Base-by-base conservation (phyloP, 2,888 invertebrate genomes). In the Fragum sueziense region DNA sequence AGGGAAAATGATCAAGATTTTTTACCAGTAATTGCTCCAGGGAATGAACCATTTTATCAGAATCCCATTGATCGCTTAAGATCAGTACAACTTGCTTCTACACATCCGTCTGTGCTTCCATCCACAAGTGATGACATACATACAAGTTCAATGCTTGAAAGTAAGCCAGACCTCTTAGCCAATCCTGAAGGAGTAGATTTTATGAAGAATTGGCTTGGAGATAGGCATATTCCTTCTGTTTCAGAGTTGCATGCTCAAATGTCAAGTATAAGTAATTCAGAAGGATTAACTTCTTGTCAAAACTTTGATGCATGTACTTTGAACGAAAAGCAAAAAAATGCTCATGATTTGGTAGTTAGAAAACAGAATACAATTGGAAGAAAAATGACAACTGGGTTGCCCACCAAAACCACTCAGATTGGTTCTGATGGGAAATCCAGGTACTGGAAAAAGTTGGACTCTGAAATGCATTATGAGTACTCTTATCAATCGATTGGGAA, bases 101-200 rank as follows among this genome's bases (percentile, higher is more conserved):
- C 7, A 37, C 37, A 9, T 9, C 37, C 37, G 14, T 6, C 6
- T 9, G 6, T 37, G 6, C 37, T 9, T 14, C 37, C 37, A 37
- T n/a, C n/a, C n/a, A n/a, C n/a, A n/a, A n/a, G n/a, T n/a, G n/a
- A n/a, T n/a, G n/a, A n/a, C n/a, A n/a, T n/a, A n/a, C n/a, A n/a
- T n/a, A n/a, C n/a, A n/a, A n/a, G n/a, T n/a, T n/a, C n/a, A n/a
- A n/a, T n/a, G n/a, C 6, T 37, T 37, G 6, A 37, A 14, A 37
- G 6, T 14, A 37, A 52, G 20, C 52, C n/a, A 52, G 7, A 52
- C 22, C 9, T 41, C 9, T 41, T 52, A 52, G 52, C 52, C 7
- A 52, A 52, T 52, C 52, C 52, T 52, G 52, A 52, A 52, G 52
- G 52, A 6, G 52, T 52, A 11, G 52, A 52, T 52, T 52, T 52